Conservation (phyloP, 92 coral and sea anemone genomes). For the Nematostella vectensis region DNA sequence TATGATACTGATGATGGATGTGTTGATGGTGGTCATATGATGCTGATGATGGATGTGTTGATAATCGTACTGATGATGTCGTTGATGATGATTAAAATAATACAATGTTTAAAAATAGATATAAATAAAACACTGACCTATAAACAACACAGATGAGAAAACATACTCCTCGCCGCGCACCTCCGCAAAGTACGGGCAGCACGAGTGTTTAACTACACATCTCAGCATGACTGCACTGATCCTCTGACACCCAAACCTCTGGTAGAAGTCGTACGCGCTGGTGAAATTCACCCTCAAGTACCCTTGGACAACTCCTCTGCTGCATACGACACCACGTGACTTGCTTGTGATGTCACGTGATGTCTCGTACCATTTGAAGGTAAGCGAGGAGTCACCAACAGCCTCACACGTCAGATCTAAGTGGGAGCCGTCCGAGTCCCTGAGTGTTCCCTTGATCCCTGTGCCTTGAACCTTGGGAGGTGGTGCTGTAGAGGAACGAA, state of each 20-base stretch:
- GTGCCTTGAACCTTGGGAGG: constrained; percentile 6
- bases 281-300: constrained; percentile 17
- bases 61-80: too few relatives aligned
- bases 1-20: too few relatives aligned
- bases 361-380: constrained; percentile 13
- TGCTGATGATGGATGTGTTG: too few relatives aligned
- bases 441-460: constrained; percentile 6
- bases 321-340: constrained; percentile 16
- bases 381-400: constrained; percentile 6
- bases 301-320: constrained; percentile 11
- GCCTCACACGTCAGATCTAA: constrained; percentile 15
- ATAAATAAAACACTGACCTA: too few relatives aligned
- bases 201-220: constrained; percentile 9
- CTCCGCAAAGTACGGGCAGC: constrained; percentile 11
- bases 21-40: too few relatives aligned
- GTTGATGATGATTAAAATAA: too few relatives aligned
- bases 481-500: constrained; percentile 8
- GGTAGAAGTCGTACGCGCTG: constrained; percentile 4
- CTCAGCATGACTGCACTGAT: background rate
- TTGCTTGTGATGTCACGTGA: constrained; percentile 17
- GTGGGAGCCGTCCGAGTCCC: constrained; percentile 11
- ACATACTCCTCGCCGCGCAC: constrained; percentile 8
- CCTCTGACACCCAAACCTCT: constrained; percentile 1
- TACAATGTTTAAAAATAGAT: too few relatives aligned
- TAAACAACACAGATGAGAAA: too few relatives aligned